phyloP scores from a whole-genome alignment of 1,140 invertebrate species.

The Calliphora vicina region DNA sequence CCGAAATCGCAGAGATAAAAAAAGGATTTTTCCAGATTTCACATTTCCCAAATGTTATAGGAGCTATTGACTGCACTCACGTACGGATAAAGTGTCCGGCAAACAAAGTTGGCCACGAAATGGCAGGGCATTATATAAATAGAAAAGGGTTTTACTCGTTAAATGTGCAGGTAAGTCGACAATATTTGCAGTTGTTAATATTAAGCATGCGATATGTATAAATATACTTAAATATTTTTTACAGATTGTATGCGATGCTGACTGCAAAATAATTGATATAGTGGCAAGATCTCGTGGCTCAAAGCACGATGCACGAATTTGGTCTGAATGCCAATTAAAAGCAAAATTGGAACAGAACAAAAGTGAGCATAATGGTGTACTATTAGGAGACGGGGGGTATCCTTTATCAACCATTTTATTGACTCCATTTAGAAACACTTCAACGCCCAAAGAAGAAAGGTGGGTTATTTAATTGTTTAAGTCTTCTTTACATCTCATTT shows the following conservation, averaged over 20 bases:
- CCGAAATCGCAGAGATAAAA: neutral
- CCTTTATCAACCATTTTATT: neutral
- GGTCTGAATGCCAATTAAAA: neutral
- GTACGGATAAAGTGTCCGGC: neutral
- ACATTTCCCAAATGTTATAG: neutral
- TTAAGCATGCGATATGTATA: neutral
- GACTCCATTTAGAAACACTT: neutral
- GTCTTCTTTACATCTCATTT: no score
- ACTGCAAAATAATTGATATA: slow-evolving; percentile 4
- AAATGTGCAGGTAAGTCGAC: neutral
- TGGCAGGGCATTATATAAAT: no score
- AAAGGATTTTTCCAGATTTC: neutral
- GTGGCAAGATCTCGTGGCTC: slow-evolving; percentile 10
- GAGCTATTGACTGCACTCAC: slow-evolving; percentile 4
- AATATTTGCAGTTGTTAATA: neutral
- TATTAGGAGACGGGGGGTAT: neutral
- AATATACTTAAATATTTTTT: neutral
- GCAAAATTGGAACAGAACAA: neutral
- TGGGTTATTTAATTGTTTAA: neutral
- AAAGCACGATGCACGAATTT: neutral
- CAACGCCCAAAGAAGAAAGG: slow-evolving; percentile 1
- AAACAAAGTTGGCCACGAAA: slow-evolving; percentile 6
- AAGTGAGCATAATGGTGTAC: neutral
- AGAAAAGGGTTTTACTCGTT: slow-evolving; percentile 18
- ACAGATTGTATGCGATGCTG: slow-evolving; percentile 21